phyloP scores from a whole-genome alignment of 2,113 vertebrate genomes.

The Apistogramma diplotaenia region DNA sequence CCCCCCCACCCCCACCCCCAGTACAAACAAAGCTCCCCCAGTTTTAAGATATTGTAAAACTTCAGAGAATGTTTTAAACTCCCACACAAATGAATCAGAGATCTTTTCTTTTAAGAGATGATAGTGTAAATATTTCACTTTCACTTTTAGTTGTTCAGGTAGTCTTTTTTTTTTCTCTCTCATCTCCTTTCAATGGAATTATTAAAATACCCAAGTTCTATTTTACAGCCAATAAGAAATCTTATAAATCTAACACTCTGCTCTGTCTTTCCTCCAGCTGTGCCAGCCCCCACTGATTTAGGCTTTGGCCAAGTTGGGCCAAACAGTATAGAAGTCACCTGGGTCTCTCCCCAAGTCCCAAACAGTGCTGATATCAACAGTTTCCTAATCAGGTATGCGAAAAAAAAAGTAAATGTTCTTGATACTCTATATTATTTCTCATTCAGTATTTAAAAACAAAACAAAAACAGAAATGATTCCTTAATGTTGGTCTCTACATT shows the following conservation, averaged over 20 bases:
- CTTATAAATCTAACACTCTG: neutral
- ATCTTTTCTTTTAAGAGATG: neutral
- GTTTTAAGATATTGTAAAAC: slow-evolving; percentile 50
- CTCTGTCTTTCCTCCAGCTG: slow-evolving; percentile 72
- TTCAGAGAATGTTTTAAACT: slow-evolving; percentile 15
- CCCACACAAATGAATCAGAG: neutral
- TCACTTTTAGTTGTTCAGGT: neutral
- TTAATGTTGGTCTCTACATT: neutral
- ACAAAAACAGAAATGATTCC: neutral
- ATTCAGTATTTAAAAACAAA: neutral
- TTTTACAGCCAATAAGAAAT: neutral
- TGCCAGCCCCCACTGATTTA: slow-evolving; percentile 88
- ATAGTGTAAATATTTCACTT: neutral
- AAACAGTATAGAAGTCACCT: slow-evolving; percentile 86
- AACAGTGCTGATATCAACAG: slow-evolving; percentile 79
- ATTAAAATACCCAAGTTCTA: neutral
- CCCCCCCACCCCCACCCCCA: slow-evolving; percentile 10
- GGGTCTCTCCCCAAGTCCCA: slow-evolving; percentile 83
- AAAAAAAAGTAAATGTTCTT: neutral
- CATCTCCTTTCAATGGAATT: neutral
- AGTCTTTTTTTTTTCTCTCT: neutral
- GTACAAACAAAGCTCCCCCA: slow-evolving; percentile 16
- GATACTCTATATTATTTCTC: neutral
- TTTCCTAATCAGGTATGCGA: slow-evolving; percentile 82
- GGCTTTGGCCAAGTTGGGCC: slow-evolving; percentile 84